Conservation (phyloP, 2,797 vertebrate genomes). For the Dendrocincla fuliginosa region DNA sequence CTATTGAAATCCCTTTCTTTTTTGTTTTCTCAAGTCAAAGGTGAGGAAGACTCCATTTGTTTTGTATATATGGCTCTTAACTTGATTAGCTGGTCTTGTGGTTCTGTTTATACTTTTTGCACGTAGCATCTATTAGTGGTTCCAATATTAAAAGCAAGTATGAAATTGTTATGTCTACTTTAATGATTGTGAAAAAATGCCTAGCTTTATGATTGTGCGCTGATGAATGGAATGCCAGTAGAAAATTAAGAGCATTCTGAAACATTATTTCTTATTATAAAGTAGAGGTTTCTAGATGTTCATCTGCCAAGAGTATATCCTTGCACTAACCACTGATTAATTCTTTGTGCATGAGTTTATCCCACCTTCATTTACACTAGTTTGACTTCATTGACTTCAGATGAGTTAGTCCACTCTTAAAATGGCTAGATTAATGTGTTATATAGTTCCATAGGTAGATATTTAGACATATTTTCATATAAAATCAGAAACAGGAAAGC, state of each 20-base stretch:
- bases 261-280: background rate
- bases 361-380: background rate
- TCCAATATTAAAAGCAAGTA: slow-evolving; percentile 23
- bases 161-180: background rate
- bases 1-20: slow-evolving; percentile 70
- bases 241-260: background rate
- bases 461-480: background rate
- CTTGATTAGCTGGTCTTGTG: slow-evolving; percentile 59
- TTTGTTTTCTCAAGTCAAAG: slow-evolving; percentile 73
- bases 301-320: background rate
- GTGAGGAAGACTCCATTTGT: slow-evolving; percentile 72
- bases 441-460: background rate
- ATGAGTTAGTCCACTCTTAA: background rate
- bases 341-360: background rate
- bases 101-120: slow-evolving; percentile 62
- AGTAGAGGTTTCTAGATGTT: background rate
- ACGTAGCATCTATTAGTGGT: background rate
- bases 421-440: background rate
- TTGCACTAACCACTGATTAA: background rate
- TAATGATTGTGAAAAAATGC: background rate
- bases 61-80: slow-evolving; percentile 72
- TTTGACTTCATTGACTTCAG: background rate
- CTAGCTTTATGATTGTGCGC: background rate
- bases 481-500: background rate
- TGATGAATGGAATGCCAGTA: background rate